Evolutionary conservation across 2,113 vertebrate species (phyloP), one percentile per base, ranked within the genome.

Genomic region (Neodon shergylaensis): DNA sequence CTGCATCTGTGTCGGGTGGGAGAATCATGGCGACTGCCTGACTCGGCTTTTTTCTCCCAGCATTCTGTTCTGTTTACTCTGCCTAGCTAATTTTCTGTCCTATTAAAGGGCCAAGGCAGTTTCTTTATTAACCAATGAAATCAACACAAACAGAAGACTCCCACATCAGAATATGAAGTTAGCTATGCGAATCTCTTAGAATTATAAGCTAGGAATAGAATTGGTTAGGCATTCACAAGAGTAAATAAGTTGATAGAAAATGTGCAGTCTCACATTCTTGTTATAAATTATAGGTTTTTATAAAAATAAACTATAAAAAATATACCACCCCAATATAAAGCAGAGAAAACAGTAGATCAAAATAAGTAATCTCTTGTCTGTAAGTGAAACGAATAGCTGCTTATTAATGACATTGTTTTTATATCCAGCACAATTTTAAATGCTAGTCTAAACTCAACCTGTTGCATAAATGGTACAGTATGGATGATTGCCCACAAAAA

Each of bases 331-430:
- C 76, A 31, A 8, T 72, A n/a, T 76, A 95, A 84, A 63, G 49
- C 68, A 92, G 33, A 85, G n/a, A 82, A 92, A 92, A 91, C 28
- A 58, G 44, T 94, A 84, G 33, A 87, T 44, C 83, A 52, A 26
- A 90, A 65, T 81, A 95, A 70, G 52, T 91, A 92, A 63, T 70
- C 16, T 83, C 42, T 93, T 96, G 61, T 68, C 73, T 94, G 65
- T 77, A 91, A 96, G 52, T 52, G 86, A 95, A 88, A 89, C 47
- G 78, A 77, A 93, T 78, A 87, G 14, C 19, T 49, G 3, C 26
- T 94, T 54, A 82, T 91, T 94, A 82, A 88, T 58, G 88, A 33
- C 31, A 74, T 54, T 91, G 17, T 88, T 90, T 90, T 94, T 91
- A 68, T 52, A 96, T 22, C 65, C 68, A 85, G 14, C 47, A 13